A percentile compares a stretch with the other conserved stretches of the same genome.
phyloP scores from a whole-genome alignment of 2,797 vertebrate genomes.

The Karalla daura region DNA sequence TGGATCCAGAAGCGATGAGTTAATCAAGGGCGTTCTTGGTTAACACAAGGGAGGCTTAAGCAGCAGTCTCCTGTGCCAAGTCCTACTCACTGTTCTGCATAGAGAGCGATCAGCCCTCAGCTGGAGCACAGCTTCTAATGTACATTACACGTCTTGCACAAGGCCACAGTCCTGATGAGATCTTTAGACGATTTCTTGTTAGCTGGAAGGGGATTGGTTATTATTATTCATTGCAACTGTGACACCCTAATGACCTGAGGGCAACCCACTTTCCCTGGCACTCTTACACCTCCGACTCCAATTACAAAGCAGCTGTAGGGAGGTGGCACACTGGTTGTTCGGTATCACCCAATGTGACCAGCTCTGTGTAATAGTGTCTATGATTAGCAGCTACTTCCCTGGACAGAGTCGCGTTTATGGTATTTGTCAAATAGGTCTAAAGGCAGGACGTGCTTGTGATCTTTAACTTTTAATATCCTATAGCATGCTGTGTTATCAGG shows the following conservation, averaged over 20 bases:
- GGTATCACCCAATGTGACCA: slow-evolving; percentile 31
- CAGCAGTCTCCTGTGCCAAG: slow-evolving; percentile 43
- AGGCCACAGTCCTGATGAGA: slow-evolving; percentile 31
- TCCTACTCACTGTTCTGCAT: slow-evolving; percentile 37
- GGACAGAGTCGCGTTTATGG: slow-evolving; percentile 19
- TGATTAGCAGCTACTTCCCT: slow-evolving; percentile 43
- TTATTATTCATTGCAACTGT: slow-evolving; percentile 56
- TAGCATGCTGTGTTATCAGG: slow-evolving; percentile 10
- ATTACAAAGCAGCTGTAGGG: slow-evolving; percentile 58
- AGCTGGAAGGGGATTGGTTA: slow-evolving; percentile 46
- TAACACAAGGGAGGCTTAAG: slow-evolving; percentile 51
- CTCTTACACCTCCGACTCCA: slow-evolving; percentile 48
- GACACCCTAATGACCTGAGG: slow-evolving; percentile 42
- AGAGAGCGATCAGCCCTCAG: slow-evolving; percentile 9
- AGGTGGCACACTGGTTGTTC: slow-evolving; percentile 35
- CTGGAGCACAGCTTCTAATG: slow-evolving; percentile 15
- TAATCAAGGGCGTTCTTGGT: slow-evolving; percentile 57
- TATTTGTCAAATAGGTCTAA: slow-evolving; percentile 17
- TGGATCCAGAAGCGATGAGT: slow-evolving; percentile 47
- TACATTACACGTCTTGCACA: slow-evolving; percentile 30
- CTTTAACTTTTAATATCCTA: slow-evolving; percentile 31
- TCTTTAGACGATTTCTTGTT: slow-evolving; percentile 49
- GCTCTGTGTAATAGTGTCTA: slow-evolving; percentile 33
- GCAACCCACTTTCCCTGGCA: slow-evolving; percentile 47
- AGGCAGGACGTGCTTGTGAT: slow-evolving; percentile 16